A percentile compares a stretch with the other conserved stretches of the same genome.
Conservation (phyloP, 2,888 invertebrate species). For the Piscicola geometra region DNA sequence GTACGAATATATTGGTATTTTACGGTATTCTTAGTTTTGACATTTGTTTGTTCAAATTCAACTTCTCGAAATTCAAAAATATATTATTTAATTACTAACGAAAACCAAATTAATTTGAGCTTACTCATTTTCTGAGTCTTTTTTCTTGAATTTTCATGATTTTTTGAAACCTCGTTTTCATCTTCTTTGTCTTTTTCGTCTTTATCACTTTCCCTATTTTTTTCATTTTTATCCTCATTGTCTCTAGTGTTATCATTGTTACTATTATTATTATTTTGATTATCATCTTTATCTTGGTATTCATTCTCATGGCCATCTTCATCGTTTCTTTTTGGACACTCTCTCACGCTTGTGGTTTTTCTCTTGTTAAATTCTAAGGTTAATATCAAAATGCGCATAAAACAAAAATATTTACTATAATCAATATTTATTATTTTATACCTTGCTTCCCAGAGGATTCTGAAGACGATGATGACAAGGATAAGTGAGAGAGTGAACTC, state of each 20-base stretch:
- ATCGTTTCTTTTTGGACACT: conserved; percentile 4
- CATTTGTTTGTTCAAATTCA: too few relatives aligned
- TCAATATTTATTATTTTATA: too few relatives aligned
- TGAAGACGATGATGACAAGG: neutral
- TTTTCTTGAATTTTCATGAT: neutral
- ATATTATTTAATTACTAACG: too few relatives aligned
- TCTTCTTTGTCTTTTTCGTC: neutral
- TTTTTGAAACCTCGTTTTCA: neutral
- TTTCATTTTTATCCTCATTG: conserved; percentile 22
- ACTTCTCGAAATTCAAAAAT: too few relatives aligned
- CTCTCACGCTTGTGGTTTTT: neutral
- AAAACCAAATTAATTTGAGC: too few relatives aligned
- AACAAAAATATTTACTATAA: too few relatives aligned
- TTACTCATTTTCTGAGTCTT: conserved; percentile 12
- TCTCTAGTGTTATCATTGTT: conserved; percentile 3
- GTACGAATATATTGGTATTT: too few relatives aligned
- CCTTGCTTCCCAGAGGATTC: too few relatives aligned
- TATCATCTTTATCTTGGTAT: conserved; percentile 1
- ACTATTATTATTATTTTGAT: neutral
- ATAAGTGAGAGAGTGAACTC: neutral
- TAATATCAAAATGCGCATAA: too few relatives aligned
- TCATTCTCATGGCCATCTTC: neutral
- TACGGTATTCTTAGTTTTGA: too few relatives aligned
- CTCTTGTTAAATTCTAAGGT: too few relatives aligned
- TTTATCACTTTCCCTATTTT: conserved; percentile 19